Base-by-base conservation (phyloP, 2,797 vertebrate genomes). In the Allobates femoralis region DNA sequence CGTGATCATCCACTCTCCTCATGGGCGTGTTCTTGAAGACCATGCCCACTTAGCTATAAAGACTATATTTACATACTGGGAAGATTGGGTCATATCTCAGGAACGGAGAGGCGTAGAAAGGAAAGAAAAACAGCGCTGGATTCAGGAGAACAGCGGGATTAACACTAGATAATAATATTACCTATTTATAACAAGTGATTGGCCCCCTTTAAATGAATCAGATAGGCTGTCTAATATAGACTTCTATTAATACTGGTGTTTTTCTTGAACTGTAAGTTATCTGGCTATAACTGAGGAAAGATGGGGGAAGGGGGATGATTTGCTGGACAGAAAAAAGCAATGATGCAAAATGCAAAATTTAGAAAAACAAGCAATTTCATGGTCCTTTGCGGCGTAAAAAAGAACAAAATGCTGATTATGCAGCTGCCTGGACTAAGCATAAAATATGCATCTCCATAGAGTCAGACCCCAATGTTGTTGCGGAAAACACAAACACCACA, bases 341-440 rank as follows among this genome's bases (percentile, higher is more conserved):
- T 46, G 23, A 74, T 74, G 4, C 71, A 41, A 23, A 50, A 46
- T 74, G 12, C 71, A 41, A 37, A 46, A 46, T 74, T 74, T 26
- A 74, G 41, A 26, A 50, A 74, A 74, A 15, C 23, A 71, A 46
- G 67, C 71, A 74, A 74, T 74, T 71, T 79, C 26, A 78, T 74
- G 67, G 67, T 71, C 23, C 41, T 50, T 46, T 50, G 71, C 41
- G 14, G 67, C 71, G 5, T 41, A 46, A 74, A 69, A 71, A 74
- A 74, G 41, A 74, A 74, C 41, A 74, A 74, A 71, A 16, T 74
- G 71, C 71, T 74, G 41, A 74, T 50, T 46, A 50, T 74, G 71
- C 71, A 26, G 21, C 69, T 21, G 34, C 41, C 71, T 16, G 10
- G n/a, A n/a, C 10, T 41, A 71, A 26, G n/a, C 19, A 26, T 74